phyloP scores from a whole-genome alignment of 1,140 invertebrate species.

The Pseudomyrmex flavicornis region DNA sequence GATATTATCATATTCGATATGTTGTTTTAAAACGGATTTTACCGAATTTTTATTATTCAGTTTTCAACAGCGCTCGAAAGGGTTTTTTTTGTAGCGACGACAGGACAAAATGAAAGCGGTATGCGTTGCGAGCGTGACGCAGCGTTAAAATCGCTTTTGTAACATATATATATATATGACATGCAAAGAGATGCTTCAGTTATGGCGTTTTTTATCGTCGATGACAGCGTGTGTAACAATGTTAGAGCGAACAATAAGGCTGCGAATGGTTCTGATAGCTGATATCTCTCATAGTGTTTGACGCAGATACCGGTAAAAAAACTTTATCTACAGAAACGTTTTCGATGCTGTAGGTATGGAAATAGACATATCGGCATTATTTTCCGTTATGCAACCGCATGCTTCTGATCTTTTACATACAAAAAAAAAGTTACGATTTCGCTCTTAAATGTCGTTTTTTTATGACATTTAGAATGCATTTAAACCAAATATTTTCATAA shows the following conservation, averaged over 20 bases:
- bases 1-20: constrained; percentile 9
- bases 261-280: constrained; percentile 34
- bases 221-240: constrained; percentile 43
- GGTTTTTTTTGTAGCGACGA: constrained; percentile 3
- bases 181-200: constrained; percentile 43
- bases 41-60: constrained; percentile 11
- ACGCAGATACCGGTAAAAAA: constrained; percentile 44
- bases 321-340: constrained; percentile 25
- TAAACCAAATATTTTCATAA: not conserved
- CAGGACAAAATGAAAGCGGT: constrained; percentile 35
- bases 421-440: not conserved
- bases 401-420: not conserved
- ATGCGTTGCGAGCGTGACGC: constrained; percentile 36
- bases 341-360: constrained; percentile 22
- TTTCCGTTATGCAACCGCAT: not conserved
- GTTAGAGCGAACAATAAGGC: constrained; percentile 37
- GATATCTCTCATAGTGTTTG: constrained; percentile 29
- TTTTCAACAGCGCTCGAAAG: constrained; percentile 33
- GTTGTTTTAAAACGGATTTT: not conserved
- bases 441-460: not conserved
- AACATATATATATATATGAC: constrained; percentile 41
- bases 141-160: constrained; percentile 44
- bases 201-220: constrained; percentile 39
- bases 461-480: not conserved
- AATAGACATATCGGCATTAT: constrained; percentile 40